A percentile compares a stretch with the other conserved stretches of the same genome.
phyloP scores from a whole-genome alignment of 1,140 invertebrate species.

The Polypedilum vanderplanki region DNA sequence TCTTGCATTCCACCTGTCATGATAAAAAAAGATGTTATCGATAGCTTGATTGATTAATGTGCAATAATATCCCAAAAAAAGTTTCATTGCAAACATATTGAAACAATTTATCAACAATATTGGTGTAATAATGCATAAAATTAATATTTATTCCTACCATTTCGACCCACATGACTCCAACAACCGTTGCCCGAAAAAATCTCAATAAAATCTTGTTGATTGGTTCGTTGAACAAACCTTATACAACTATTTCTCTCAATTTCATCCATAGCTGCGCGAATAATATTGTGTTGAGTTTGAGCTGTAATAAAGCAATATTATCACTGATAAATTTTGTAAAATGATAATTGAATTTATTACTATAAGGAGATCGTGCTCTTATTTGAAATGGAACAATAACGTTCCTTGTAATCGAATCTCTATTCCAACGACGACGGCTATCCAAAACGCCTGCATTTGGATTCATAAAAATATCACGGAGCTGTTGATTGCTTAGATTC shows the following conservation, averaged over 20 bases:
- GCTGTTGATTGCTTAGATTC: not conserved
- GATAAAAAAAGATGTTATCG: not conserved
- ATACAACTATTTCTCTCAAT: slow-evolving; percentile 19
- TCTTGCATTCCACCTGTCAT: slow-evolving; percentile 55
- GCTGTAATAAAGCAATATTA: not conserved
- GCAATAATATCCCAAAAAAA: not conserved
- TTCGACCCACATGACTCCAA: not conserved
- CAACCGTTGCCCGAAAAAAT: slow-evolving; percentile 1
- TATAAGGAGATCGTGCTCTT: not conserved
- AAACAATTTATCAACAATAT: not conserved
- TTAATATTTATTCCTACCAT: not conserved
- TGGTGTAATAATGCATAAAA: not conserved
- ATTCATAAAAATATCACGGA: not conserved
- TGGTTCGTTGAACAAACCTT: slow-evolving; percentile 14
- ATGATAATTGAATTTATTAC: slow-evolving; percentile 1
- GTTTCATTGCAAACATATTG: too few species aligned
- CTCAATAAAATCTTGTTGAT: slow-evolving; percentile 23
- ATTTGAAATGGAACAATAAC: not conserved
- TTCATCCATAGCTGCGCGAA: slow-evolving; percentile 20
- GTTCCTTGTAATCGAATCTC: not conserved
- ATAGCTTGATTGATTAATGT: not conserved
- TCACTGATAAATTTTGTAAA: not conserved
- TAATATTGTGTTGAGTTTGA: slow-evolving; percentile 30
- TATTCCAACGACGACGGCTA: not conserved
- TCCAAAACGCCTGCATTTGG: not conserved